Conservation (phyloP, 2,888 invertebrate genomes). For the Scrobipalpa costella region DNA sequence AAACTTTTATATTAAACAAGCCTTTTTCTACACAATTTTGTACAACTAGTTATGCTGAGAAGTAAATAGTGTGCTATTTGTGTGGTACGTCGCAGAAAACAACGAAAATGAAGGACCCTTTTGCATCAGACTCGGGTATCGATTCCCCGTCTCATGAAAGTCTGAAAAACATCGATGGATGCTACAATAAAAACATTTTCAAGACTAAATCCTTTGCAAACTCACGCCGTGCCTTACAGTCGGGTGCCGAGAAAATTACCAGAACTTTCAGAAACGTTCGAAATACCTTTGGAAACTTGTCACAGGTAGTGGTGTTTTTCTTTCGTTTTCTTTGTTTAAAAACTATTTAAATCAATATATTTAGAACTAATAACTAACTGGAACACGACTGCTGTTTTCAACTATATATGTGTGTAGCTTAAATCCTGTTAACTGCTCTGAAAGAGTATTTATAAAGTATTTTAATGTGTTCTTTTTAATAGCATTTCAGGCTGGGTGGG, state of each 20-base stretch:
- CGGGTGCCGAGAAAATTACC: conserved; percentile 84
- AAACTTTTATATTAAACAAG: conserved; percentile 49
- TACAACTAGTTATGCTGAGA: conserved; percentile 30
- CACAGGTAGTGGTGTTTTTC: conserved; percentile 76
- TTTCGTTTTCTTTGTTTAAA: background rate
- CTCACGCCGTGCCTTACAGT: conserved; percentile 83
- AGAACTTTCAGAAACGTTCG: conserved; percentile 84
- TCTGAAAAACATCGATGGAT: conserved; percentile 68
- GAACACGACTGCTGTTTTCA: too few species aligned
- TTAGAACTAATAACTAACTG: too few species aligned
- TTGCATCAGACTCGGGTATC: conserved; percentile 65
- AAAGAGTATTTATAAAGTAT: background rate
- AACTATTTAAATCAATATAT: too few species aligned
- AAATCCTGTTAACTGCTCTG: background rate
- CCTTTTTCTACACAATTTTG: conserved; percentile 35
- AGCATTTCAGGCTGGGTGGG: conserved; percentile 74
- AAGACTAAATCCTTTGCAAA: conserved; percentile 79
- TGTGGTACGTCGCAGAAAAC: conserved; percentile 32
- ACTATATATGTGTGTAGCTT: background rate
- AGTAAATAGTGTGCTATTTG: conserved; percentile 26
- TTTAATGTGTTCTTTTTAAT: conserved; percentile 16
- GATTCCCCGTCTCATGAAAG: conserved; percentile 73
- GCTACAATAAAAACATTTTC: conserved; percentile 70
- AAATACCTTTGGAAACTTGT: conserved; percentile 84
- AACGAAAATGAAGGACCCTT: conserved; percentile 70